phyloP scores from a whole-genome alignment of 2,888 invertebrate species.

The Aphidius colemani region DNA sequence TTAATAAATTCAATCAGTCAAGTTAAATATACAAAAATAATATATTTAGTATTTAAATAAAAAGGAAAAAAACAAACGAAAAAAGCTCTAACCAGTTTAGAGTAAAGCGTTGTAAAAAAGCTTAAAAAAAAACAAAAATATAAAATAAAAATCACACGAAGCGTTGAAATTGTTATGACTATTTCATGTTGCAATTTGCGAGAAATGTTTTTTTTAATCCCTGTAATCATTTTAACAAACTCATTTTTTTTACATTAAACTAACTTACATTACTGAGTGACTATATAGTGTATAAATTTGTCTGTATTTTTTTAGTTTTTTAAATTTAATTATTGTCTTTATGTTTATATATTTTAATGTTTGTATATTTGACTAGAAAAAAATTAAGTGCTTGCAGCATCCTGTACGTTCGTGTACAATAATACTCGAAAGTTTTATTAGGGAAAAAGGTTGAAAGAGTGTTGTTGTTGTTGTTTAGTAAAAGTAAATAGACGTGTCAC shows the following conservation, averaged over 20 bases:
- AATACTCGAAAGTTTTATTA: constrained; percentile 15
- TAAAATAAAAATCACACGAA: too few species aligned
- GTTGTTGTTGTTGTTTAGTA: not conserved
- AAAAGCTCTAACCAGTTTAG: constrained; percentile 8
- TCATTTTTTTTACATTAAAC: not conserved
- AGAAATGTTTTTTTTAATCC: constrained; percentile 1
- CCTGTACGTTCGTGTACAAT: constrained; percentile 1
- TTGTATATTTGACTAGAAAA: constrained; percentile 21
- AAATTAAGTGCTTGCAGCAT: constrained; percentile 28
- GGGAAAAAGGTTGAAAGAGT: not conserved
- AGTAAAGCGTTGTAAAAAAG: not conserved
- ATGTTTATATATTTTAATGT: constrained; percentile 4
- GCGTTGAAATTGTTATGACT: too few species aligned
- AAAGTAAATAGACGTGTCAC: constrained; percentile 88
- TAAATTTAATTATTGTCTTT: too few species aligned
- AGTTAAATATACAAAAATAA: not conserved
- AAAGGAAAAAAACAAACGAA: constrained; percentile 1
- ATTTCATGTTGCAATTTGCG: constrained; percentile 2
- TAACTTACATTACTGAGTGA: too few species aligned
- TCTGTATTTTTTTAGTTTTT: too few species aligned
- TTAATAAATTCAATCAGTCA: too few species aligned
- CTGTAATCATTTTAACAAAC: not conserved
- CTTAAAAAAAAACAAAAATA: too few species aligned
- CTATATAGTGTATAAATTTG: too few species aligned
- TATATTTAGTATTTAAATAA: not conserved